Evolutionary conservation across 2,888 invertebrate genomes (phyloP), one percentile per base, ranked within the genome.

Genomic region (Lagria hirta): DNA sequence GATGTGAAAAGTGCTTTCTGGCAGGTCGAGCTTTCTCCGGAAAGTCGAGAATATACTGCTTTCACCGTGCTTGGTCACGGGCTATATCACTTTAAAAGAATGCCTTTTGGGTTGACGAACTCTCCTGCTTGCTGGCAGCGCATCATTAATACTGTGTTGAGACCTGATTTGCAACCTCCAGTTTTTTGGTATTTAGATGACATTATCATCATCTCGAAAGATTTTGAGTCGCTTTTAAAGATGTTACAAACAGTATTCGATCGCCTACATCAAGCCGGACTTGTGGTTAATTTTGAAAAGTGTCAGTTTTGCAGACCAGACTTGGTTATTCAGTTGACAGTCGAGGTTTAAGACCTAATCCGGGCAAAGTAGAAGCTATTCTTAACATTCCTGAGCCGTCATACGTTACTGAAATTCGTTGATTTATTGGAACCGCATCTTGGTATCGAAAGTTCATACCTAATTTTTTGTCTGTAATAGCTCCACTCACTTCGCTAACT

Each of bases 401-500:
- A 6, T 46, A 47, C 16, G 28, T 37, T 1, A 10, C 21, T 1
- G 49, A 49, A 28, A 16, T 49, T 10, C 32, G 44, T 6, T 27
- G 27, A 5, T 45, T 48, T 11, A 24, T 44, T 15, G 43, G 32
- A 7, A 47, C 37, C n/a, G 17, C 29, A 8, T 35, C 43, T 10
- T 46, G 41, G 44, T 46, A 48, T 22, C 10, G 45, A n/a, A 18
- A 34, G 3, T 48, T 41, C 18, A 16, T 48, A 3, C 34, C 40
- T 3, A 15, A 45, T 13, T 48, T 48, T 22, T 40, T 45, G 3
- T 8, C 30, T 8, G 6, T 41, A 6, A 8, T 45, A 7, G 40
- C 45, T 14, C 41, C 48, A 6, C 11, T 41, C 4, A 22, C 30
- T 10, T 10, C 18, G 4, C 21, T 47, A 7, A 43, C 38, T 6